Evolutionary conservation across 2,888 invertebrate genomes (phyloP), one percentile per base, ranked within the genome.

Genomic region (Maniola hyperantus): DNA sequence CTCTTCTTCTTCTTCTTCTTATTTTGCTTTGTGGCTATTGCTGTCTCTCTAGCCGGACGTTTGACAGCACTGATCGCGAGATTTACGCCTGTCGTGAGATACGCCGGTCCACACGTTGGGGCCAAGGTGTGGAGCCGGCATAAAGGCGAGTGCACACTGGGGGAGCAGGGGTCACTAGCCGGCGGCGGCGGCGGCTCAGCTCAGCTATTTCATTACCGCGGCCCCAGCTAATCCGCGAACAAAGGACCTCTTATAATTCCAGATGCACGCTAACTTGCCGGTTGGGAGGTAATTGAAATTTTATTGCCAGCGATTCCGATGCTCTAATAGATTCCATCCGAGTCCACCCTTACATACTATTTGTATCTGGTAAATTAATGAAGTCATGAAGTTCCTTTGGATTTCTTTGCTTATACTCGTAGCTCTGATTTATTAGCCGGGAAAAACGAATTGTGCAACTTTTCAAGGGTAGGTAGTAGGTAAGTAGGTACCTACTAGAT

Each of bases 201-300:
- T 76, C 79, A 82, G 83, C 81, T 82, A 79, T 81, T 78, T 77
- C 80, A 79, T 78, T 80, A 83, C 82, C 84, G 71, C 72, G 68
- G 71, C 70, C 72, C 72, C 42, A 67, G 77, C 77, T 78, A 78
- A 78, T 77, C 77, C 77, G 73, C 73, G 71, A 75, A 78, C 77
- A 78, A 77, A 76, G 67, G 73, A 62, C 62, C 76, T 73, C 72
- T 73, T 74, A 76, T 76, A 75, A 76, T 76, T 74, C 58, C 73
- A 73, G 72, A 73, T 70, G 72, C 73, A 69, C 70, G 68, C 68
- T 62, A 65, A 63, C 62, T 68, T 66, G 54, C 69, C 64, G 69
- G 68, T 67, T 69, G 36, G 69, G 64, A 58, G 72, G 73, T 73
- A 75, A 76, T 74, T 74, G 74, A 76, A 74, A 76, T 74, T 76